Conservation (phyloP, 2,797 vertebrate genomes). For the Acanthurus tractus region DNA sequence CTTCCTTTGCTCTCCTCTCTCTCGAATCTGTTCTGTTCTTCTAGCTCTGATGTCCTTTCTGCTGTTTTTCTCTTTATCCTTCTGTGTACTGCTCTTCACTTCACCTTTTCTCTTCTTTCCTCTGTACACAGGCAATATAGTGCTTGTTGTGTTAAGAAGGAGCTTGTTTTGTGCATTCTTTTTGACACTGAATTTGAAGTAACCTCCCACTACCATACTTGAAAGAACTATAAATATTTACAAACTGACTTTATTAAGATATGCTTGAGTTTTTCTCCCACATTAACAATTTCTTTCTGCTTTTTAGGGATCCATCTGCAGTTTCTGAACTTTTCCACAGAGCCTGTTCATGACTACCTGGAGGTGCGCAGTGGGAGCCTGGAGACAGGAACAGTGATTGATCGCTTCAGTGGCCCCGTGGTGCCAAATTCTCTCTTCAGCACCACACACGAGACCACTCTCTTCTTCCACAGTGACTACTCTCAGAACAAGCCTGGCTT, state of each 20-base stretch:
- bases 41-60: conserved; percentile 13
- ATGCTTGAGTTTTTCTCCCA: not conserved
- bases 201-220: not conserved
- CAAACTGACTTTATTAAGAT: conserved; percentile 11
- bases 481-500: conserved; percentile 98
- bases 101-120: not conserved
- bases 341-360: conserved; percentile 98
- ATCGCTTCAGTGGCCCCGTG: conserved; percentile 93
- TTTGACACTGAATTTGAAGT: conserved; percentile 13
- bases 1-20: not conserved
- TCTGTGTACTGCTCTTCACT: not conserved
- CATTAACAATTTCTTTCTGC: conserved; percentile 31
- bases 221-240: conserved; percentile 1
- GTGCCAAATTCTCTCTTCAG: conserved; percentile 95
- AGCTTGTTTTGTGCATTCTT: not conserved
- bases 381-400: conserved; percentile 93
- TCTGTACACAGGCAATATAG: not conserved
- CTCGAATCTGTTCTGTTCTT: not conserved
- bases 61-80: not conserved
- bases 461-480: conserved; percentile 98
- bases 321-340: conserved; percentile 98
- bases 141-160: not conserved
- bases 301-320: conserved; percentile 94
- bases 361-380: conserved; percentile 94
- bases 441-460: conserved; percentile 96